Evolutionary conservation across 2,888 invertebrate genomes (phyloP), one percentile per base, ranked within the genome.

Genomic region (Macroteleia sp.): DNA sequence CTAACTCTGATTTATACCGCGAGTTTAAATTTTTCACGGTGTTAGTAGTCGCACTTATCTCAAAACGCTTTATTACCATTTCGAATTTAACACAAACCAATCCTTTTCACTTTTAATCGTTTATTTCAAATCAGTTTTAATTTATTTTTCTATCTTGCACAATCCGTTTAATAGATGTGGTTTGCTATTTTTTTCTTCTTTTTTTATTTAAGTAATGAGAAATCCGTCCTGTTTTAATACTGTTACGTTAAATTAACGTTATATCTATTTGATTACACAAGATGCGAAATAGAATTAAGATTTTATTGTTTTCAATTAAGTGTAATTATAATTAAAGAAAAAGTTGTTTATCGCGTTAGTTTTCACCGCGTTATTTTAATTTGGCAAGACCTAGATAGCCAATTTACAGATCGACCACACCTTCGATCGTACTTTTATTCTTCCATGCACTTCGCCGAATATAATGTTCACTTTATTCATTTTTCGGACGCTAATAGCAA

Each of bases 1-100:
- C 83, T 86, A 87, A 86, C 85, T 79, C 86, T 89, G 88, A 89
- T 89, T 88, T 89, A 89, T 87, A 79, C 62, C 46, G 61, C 74
- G 64, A 76, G 70, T 77, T 52, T 46, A 19, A 36, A 67, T 66
- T 73, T 64, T 56, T 62, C 34, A n/a, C 36, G 34, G 28, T 34
- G 77, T 77, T 82, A n/a, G n/a, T n/a, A n/a, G n/a, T 80, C 74
- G 70, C 79, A 39, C 46, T 48, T 46, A 54, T 50, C 50, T 57
- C 22, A 57, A 52, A 42, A 36, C 52, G 59, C 30, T 41, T 57
- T 57, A 70, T 57, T 70, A 56, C 56, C 56, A 56, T 39, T 57
- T 44, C 32, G 42, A 39, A 54, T 62, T 50, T 56, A 41, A 57
- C 42, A 50, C 41, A 14, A 66, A 62, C 54, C 54, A 54, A 67